Percentiles rank a stretch among this genome's conserved stretches.
Evolutionary conservation across 2,888 invertebrate genomes (phyloP).

Genomic region (Volucella inflata): DNA sequence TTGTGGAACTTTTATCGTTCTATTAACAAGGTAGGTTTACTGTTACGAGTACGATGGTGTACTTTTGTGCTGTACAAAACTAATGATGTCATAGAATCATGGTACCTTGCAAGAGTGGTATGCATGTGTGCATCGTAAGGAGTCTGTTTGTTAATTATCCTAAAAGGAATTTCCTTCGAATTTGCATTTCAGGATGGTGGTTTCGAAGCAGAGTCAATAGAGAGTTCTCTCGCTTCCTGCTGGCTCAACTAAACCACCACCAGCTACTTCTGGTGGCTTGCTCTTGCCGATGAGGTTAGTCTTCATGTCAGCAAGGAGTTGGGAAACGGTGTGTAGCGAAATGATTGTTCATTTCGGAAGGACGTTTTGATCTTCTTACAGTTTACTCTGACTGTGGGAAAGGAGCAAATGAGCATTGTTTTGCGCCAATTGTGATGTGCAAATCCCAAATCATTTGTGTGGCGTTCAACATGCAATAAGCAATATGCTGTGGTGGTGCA

Average conservation of each 20-base stretch:
- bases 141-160: slow-evolving; percentile 59
- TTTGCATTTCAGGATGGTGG: slow-evolving; percentile 40
- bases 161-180: slow-evolving; percentile 57
- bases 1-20: slow-evolving; percentile 52
- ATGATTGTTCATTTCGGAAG: slow-evolving; percentile 43
- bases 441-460: slow-evolving; percentile 43
- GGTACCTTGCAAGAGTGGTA: not conserved
- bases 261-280: not conserved
- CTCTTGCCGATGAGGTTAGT: not conserved
- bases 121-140: slow-evolving; percentile 37
- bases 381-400: slow-evolving; percentile 14
- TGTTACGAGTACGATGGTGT: not conserved
- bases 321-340: not conserved
- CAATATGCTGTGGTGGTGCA: not conserved
- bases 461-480: slow-evolving; percentile 35
- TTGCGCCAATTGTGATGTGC: slow-evolving; percentile 30
- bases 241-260: no score
- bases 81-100: no score
- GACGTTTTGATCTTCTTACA: slow-evolving; percentile 24
- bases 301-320: slow-evolving; percentile 4
- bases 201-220: not conserved
- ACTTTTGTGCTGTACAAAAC: not conserved
- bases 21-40: slow-evolving; percentile 14
- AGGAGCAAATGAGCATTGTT: not conserved
- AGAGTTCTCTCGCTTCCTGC: no score